Conservation (phyloP, 2,113 vertebrate genomes). For the Tinamus guttatus region DNA sequence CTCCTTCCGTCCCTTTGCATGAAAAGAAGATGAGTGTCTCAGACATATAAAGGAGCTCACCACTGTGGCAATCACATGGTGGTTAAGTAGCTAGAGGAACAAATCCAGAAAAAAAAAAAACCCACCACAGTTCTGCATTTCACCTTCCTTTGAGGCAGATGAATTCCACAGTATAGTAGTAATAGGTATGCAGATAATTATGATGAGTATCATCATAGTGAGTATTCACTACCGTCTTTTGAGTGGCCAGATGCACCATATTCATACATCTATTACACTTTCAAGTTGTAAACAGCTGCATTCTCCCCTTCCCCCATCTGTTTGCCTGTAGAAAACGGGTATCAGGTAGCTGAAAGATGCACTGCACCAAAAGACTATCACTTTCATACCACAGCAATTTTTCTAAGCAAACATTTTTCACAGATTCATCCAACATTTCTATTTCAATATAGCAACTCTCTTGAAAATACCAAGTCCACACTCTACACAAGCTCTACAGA, state of each 20-base stretch:
- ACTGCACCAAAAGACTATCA: background rate
- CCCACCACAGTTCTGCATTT: background rate
- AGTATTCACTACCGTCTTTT: background rate
- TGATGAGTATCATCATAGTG: background rate
- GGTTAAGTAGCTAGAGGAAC: background rate
- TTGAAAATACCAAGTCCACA: background rate
- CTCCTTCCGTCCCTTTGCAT: accelerated
- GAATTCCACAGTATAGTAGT: background rate
- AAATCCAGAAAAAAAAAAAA: background rate
- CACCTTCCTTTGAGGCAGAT: background rate
- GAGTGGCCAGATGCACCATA: background rate
- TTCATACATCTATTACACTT: background rate
- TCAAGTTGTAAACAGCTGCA: background rate
- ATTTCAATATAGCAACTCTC: background rate
- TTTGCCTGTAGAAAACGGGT: background rate
- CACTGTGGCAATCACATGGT: background rate
- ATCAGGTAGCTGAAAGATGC: background rate
- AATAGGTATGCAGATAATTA: background rate
- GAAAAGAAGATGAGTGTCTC: background rate
- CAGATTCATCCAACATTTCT: background rate
- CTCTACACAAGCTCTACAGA: background rate
- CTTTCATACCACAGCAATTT: background rate
- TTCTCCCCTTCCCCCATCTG: background rate
- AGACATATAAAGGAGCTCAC: background rate
- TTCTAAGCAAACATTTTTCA: background rate